Evolutionary conservation across 2,888 invertebrate genomes (phyloP), one percentile per base, ranked within the genome.

Genomic region (Psylliodes chrysocephalus): DNA sequence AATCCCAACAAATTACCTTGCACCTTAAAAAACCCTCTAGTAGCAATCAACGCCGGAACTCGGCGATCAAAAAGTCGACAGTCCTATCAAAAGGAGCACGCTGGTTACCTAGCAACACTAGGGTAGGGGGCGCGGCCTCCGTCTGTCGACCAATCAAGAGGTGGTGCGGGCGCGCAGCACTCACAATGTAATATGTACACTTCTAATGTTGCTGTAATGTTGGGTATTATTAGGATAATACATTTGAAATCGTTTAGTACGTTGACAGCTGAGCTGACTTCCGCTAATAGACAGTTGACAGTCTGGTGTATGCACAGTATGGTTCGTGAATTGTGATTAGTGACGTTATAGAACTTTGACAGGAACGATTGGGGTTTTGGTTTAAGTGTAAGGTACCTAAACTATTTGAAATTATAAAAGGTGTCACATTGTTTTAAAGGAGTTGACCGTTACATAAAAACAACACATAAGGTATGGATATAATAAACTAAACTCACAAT

Each of bases 161-260:
- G 35, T 47, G 65, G 67, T 62, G 70, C 75, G 71, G 69, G 69
- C 78, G 81, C 81, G 80, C 81, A 78, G 73, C 67, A 75, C 75
- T 75, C 73, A 71, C 74, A 75, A 73, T 76, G 79, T 79, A 81
- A 80, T 82, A 82, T 82, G 81, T 80, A 80, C 80, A 64, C 81
- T 78, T 81, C 81, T 83, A 83, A 83, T 83, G 81, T 81, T 76
- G 77, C 81, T 81, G 83, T 83, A 83, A 83, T 83, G 81, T 78
- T 78, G 75, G 80, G 82, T 81, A 82, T 83, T 83, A 83, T 82
- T 79, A 80, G 78, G 79, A 81, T 82, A 82, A 82, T 82, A 81
- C 81, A 80, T 82, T 82, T 81, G 79, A 79, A 82, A 82, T 81
- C 81, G 82, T 76, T 82, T 81, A 82, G 82, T 82, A 77, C 74